Evolutionary conservation across 2,888 invertebrate genomes (phyloP).

Genomic region (Brenthis ino): DNA sequence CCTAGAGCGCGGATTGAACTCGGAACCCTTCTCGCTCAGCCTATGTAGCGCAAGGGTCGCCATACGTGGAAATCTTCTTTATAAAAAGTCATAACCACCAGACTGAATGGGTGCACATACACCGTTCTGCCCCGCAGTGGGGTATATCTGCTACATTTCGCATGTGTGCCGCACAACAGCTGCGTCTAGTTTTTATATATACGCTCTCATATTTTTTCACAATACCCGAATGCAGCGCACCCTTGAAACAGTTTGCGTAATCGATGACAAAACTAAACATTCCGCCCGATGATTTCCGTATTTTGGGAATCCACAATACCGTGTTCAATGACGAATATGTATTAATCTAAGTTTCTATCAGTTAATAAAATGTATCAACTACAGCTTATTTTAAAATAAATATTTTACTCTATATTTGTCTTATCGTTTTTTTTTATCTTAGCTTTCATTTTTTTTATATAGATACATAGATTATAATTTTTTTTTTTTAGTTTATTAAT

Average conservation of each 20-base stretch:
- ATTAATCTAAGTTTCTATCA: constrained; percentile 22
- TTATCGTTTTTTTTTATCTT: too few relatives aligned
- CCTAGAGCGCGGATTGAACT: constrained; percentile 70
- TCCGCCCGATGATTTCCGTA: constrained; percentile 82
- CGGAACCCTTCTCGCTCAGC: constrained; percentile 71
- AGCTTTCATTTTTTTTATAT: too few relatives aligned
- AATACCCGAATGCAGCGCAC: constrained; percentile 73
- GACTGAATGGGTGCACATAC: constrained; percentile 48
- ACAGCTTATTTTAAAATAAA: background rate
- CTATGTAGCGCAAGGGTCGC: constrained; percentile 65
- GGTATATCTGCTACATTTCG: constrained; percentile 70
- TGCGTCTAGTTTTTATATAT: constrained; percentile 80
- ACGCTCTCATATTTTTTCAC: constrained; percentile 81
- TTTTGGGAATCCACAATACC: constrained; percentile 66
- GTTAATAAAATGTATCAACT: background rate
- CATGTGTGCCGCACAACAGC: constrained; percentile 80
- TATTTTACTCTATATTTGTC: background rate
- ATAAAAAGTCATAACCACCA: constrained; percentile 52
- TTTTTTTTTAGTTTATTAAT: constrained; percentile 37
- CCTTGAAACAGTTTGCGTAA: constrained; percentile 83
- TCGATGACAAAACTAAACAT: constrained; percentile 83
- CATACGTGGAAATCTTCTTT: constrained; percentile 48
- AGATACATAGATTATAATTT: background rate
- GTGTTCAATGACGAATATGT: constrained; percentile 29
- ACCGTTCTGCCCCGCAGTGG: constrained; percentile 49